A percentile compares a stretch with the other conserved stretches of the same genome.
Conservation (phyloP, 2,113 vertebrate species). For the Chunga burmeisteri region DNA sequence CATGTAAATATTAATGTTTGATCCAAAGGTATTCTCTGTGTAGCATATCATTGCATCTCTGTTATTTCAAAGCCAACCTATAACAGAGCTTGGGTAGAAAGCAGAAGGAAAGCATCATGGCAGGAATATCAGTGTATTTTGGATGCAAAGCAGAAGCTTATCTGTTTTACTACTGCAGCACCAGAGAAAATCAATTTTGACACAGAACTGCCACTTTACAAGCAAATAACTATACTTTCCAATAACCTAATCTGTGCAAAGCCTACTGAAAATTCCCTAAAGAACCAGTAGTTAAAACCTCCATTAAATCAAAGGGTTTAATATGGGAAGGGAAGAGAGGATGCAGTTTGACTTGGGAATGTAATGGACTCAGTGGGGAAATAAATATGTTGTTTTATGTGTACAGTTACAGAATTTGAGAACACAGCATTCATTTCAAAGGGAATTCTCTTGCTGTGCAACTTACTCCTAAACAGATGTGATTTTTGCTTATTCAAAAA, state of each 20-base stretch:
- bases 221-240: slow-evolving; percentile 91
- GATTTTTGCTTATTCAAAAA: slow-evolving; percentile 87
- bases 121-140: slow-evolving; percentile 74
- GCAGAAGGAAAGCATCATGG: slow-evolving; percentile 57
- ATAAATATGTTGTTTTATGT: slow-evolving; percentile 81
- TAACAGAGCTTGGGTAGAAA: slow-evolving; percentile 24
- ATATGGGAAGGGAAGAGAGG: slow-evolving; percentile 80
- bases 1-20: not conserved
- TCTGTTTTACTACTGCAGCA: slow-evolving; percentile 87
- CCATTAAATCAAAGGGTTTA: slow-evolving; percentile 91
- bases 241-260: slow-evolving; percentile 90
- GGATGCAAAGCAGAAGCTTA: slow-evolving; percentile 86
- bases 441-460: slow-evolving; percentile 81
- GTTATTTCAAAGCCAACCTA: slow-evolving; percentile 1
- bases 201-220: slow-evolving; percentile 87
- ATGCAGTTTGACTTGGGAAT: slow-evolving; percentile 82
- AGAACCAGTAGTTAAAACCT: slow-evolving; percentile 88
- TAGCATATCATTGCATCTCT: not conserved
- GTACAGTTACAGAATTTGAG: slow-evolving; percentile 78
- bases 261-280: slow-evolving; percentile 88
- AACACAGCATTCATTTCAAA: slow-evolving; percentile 76
- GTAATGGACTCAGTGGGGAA: slow-evolving; percentile 80
- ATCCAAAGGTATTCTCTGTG: not conserved
- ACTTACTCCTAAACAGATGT: slow-evolving; percentile 84
- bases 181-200: slow-evolving; percentile 91